Conservation (phyloP, 2,113 vertebrate species). For the Chloropsis cyanopogon region DNA sequence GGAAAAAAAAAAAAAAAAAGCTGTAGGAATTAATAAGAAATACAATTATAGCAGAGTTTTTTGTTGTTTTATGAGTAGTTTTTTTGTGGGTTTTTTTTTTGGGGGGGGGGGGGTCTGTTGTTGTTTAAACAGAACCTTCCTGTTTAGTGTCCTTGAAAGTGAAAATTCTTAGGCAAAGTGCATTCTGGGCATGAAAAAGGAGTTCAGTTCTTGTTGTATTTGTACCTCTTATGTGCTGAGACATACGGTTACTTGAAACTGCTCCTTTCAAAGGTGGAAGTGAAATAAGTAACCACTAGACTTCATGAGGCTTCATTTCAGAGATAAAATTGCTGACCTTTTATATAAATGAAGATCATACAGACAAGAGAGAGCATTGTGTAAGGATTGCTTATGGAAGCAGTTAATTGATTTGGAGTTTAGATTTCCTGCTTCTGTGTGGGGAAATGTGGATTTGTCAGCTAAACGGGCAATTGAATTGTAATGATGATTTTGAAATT, state of each 20-base stretch:
- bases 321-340: conserved; percentile 32
- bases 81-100: background rate
- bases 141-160: background rate
- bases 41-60: background rate
- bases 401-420: background rate
- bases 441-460: background rate
- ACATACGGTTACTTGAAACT: background rate
- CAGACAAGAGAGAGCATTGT: background rate
- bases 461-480: background rate
- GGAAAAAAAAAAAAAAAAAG: background rate
- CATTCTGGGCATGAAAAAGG: background rate
- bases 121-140: background rate
- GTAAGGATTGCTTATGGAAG: background rate
- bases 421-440: background rate
- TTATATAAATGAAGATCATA: background rate
- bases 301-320: background rate
- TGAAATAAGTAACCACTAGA: conserved; percentile 9
- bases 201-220: background rate
- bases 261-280: conserved; percentile 7
- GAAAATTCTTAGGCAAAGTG: background rate
- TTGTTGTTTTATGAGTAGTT: background rate
- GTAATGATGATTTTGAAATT: background rate
- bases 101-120: background rate
- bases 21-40: background rate
- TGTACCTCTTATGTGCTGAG: conserved; percentile 22